phyloP scores from a whole-genome alignment of 2,113 vertebrate genomes.

The Myiopsitta monachus region DNA sequence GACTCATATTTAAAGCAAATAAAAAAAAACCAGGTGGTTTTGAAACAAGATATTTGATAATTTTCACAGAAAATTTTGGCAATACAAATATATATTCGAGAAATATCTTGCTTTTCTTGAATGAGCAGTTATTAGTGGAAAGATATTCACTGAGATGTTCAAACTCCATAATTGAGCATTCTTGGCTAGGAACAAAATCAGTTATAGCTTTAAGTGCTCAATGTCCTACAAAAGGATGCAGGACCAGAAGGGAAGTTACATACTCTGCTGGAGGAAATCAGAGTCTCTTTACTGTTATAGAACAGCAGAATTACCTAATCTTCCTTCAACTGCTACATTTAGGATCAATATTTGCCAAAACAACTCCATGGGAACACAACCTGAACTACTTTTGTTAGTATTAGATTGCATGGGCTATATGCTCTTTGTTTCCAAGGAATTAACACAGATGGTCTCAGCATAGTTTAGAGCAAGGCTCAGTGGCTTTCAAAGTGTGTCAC shows the following conservation, averaged over 20 bases:
- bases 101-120: background rate
- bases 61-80: background rate
- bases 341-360: background rate
- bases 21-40: background rate
- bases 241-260: background rate
- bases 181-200: background rate
- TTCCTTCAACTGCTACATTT: background rate
- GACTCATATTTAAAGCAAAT: background rate
- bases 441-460: background rate
- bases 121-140: background rate
- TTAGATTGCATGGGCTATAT: accelerated
- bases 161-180: background rate
- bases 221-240: background rate
- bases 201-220: background rate
- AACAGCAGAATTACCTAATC: background rate
- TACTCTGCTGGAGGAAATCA: background rate
- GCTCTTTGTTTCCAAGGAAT: background rate
- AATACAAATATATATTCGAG: background rate
- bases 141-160: background rate
- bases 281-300: background rate
- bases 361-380: background rate
- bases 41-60: background rate
- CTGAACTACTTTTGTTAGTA: background rate
- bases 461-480: background rate
- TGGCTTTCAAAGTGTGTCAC: background rate